Evolutionary conservation across 2,797 vertebrate species (phyloP), one percentile per base, ranked within the genome.

Genomic region (Cottoperca gobio): DNA sequence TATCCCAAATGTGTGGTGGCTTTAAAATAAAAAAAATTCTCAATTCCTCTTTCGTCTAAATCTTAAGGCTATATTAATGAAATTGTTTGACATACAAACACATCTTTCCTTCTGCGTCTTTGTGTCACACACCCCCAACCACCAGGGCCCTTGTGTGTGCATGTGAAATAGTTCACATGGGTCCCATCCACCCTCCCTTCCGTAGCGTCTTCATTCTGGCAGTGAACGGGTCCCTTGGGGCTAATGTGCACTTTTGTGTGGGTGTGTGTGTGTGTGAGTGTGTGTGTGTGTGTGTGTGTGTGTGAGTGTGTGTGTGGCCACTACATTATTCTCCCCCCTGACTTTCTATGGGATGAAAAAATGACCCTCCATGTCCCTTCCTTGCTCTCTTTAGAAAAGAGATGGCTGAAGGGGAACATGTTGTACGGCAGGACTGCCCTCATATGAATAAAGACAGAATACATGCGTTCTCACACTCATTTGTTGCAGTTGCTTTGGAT

Each of bases 221-320:
- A 85, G 79, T 79, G 83, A 86, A 86, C 75, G 61, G 52, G 57
- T 83, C 89, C 91, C 89, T 73, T 48, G 86, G 77, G 91, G 88
- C 82, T 79, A 77, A 76, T 82, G 70, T 81, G 68, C 3, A 70
- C 77, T 76, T 81, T 73, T 83, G 66, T 73, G 19, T 64, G 35
- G 59, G 62, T 60, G 66, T 60, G 46, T 58, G 54, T 75, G 52
- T 72, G 73, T 68, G 49, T 39, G 54, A 65, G 67, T 67, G 17
- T 78, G 74, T 81, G 49, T 73, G 66, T 76, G 72, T 62, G 21
- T 24, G 45, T 55, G 53, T 26, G 57, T 26, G 57, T 8, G 31
- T 31, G 31, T 8, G 31, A 31, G 31, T 8, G 64, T 79, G 70
- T 78, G 60, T 50, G 70, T 61, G 76, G 71, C 17, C 12, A 16